Conservation (phyloP, 2,888 invertebrate genomes). For the Sarcophaga caerulescens region DNA sequence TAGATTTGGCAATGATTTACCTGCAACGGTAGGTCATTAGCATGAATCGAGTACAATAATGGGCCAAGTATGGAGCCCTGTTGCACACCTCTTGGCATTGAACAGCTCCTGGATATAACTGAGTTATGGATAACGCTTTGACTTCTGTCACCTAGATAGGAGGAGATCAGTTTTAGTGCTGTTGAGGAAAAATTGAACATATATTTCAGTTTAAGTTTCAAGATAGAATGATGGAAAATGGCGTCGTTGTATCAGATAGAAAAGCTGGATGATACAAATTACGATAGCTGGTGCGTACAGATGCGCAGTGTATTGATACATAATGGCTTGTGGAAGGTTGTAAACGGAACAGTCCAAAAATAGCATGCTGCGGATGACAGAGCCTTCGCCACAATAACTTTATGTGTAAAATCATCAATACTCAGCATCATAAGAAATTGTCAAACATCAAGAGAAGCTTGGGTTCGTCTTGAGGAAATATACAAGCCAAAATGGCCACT, state of each 20-base stretch:
- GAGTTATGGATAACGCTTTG: no score
- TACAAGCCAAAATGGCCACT: constrained; percentile 1
- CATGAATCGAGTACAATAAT: no score
- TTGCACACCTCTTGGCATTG: no score
- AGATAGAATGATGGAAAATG: constrained; percentile 32
- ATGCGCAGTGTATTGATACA: constrained; percentile 54
- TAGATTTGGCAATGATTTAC: no score
- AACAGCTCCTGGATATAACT: no score
- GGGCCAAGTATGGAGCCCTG: no score
- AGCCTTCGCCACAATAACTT: constrained; percentile 29
- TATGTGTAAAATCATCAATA: constrained; percentile 44
- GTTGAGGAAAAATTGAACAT: no score
- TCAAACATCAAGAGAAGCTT: constrained; percentile 14
- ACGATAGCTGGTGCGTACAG: constrained; percentile 47
- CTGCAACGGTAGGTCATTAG: no score
- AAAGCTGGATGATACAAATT: constrained; percentile 46
- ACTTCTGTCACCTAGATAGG: no score
- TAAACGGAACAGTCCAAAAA: constrained; percentile 10
- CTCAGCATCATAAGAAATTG: no score
- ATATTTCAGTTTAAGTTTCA: no score
- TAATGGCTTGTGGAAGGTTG: constrained; percentile 47
- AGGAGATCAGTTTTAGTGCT: no score
- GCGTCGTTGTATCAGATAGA: constrained; percentile 47
- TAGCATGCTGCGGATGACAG: not conserved
- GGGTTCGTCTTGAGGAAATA: not conserved